Percentiles rank a stretch among this genome's conserved stretches.
Conservation (phyloP, 2,888 invertebrate genomes). For the Acrocyrtus sp. region DNA sequence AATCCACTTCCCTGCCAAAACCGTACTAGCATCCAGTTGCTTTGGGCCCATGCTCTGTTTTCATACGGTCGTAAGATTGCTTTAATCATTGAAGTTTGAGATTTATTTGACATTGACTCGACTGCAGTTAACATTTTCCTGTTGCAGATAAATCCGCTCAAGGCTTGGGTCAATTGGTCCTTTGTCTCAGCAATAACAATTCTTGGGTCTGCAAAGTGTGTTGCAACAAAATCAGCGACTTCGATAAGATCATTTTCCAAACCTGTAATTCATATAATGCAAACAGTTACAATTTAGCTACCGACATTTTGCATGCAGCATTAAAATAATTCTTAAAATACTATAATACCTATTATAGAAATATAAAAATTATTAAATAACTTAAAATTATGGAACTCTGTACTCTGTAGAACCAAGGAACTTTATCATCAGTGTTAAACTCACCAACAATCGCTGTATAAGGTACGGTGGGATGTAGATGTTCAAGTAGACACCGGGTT, state of each 20-base stretch:
- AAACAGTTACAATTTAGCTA: no score
- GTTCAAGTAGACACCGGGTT: conserved; percentile 73
- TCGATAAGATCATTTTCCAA: conserved; percentile 19
- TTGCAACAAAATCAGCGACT: conserved; percentile 78
- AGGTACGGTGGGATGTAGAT: conserved; percentile 74
- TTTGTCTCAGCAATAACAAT: conserved; percentile 80
- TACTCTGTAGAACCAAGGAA: no score
- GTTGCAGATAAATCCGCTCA: conserved; percentile 82
- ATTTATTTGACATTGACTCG: conserved; percentile 77
- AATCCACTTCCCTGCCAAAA: conserved; percentile 88
- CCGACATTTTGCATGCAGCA: no score
- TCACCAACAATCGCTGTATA: conserved; percentile 72
- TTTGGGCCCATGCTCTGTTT: conserved; percentile 84
- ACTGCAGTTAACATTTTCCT: conserved; percentile 77
- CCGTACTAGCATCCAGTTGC: conserved; percentile 84
- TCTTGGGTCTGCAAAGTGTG: conserved; percentile 79
- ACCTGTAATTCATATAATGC: conserved; percentile 18
- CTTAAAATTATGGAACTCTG: no score
- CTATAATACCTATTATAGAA: no score
- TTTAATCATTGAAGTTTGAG: conserved; percentile 74
- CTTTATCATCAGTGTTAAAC: no score
- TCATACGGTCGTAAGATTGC: conserved; percentile 81
- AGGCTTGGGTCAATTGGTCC: conserved; percentile 79
- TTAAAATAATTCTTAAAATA: no score
- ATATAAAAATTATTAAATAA: no score